Percentiles rank a stretch among this genome's conserved stretches.
Evolutionary conservation across 2,888 invertebrate genomes (phyloP).

Genomic region (Tipula vernalis): DNA sequence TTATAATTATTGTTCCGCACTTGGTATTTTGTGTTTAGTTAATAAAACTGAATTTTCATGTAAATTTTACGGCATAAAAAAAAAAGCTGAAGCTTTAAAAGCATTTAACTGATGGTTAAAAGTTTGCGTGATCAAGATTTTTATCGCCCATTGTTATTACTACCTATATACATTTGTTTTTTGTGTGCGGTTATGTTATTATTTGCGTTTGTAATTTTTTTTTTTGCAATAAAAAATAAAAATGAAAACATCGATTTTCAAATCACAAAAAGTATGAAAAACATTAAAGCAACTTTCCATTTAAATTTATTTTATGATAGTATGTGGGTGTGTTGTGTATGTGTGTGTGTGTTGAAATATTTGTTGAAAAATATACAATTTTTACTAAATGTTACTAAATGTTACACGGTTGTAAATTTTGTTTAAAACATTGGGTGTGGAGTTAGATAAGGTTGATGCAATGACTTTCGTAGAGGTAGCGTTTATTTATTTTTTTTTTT

Average conservation of each 20-base stretch:
- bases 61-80: neutral
- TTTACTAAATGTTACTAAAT: neutral
- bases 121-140: neutral
- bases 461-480: neutral
- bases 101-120: neutral
- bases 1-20: neutral
- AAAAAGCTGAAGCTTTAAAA: neutral
- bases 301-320: neutral
- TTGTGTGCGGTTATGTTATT: neutral
- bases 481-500: no score
- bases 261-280: neutral
- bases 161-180: neutral
- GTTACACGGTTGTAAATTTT: neutral
- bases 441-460: neutral
- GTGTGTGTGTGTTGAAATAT: no score
- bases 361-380: neutral
- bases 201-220: neutral
- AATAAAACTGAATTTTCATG: neutral
- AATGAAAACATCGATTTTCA: neutral
- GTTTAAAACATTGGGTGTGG: neutral
- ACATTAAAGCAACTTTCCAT: neutral
- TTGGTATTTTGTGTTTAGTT: neutral
- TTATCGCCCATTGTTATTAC: neutral
- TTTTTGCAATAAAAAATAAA: neutral
- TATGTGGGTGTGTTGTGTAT: neutral